These are phyloP conservation scores for Zoanthus sociatus DNA, from an alignment of 92 coral and sea anemone species.

Conservation along the genomic window DNA sequence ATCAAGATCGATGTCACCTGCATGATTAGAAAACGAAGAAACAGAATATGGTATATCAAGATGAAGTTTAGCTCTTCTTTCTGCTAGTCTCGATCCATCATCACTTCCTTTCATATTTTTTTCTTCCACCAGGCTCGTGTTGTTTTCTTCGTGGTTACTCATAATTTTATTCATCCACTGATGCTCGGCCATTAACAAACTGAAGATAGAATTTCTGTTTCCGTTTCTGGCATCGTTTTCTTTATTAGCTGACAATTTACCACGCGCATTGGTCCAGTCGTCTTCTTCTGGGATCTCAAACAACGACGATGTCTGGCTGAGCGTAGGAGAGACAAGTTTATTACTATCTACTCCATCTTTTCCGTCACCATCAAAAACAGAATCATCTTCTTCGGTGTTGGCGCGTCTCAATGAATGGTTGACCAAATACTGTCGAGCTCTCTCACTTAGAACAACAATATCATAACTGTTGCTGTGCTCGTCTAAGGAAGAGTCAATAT, in stretches of 20 bases:
- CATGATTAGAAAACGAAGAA: not conserved
- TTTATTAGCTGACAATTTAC: not conserved
- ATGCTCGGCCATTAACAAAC: slow-evolving; percentile 42
- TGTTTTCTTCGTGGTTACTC: not conserved
- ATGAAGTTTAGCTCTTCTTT: slow-evolving; percentile 46
- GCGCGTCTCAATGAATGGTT: slow-evolving; percentile 9
- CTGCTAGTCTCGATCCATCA: slow-evolving; percentile 29
- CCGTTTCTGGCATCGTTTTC: not conserved
- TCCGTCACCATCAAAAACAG: slow-evolving; percentile 27
- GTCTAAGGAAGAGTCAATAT: not conserved
- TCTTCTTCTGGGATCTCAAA: slow-evolving; percentile 43
- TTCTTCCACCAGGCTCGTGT: not conserved
- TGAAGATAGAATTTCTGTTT: slow-evolving; percentile 17
- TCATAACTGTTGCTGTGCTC: not conserved
- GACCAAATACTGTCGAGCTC: slow-evolving; percentile 43
- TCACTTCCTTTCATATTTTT: slow-evolving; percentile 4
- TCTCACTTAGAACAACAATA: not conserved
- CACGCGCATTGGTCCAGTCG: slow-evolving; percentile 8
- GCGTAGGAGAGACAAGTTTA: slow-evolving; percentile 25
- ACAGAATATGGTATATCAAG: slow-evolving; percentile 24
- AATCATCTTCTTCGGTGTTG: slow-evolving; percentile 14
- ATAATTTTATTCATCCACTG: slow-evolving; percentile 43
- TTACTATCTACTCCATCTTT: not conserved
- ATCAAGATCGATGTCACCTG: not conserved
- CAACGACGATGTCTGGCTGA: slow-evolving; percentile 38